These are phyloP conservation scores for Dendronephthya gigantea DNA, from an alignment of 64 coral and sea anemone species.

Conservation along the genomic window DNA sequence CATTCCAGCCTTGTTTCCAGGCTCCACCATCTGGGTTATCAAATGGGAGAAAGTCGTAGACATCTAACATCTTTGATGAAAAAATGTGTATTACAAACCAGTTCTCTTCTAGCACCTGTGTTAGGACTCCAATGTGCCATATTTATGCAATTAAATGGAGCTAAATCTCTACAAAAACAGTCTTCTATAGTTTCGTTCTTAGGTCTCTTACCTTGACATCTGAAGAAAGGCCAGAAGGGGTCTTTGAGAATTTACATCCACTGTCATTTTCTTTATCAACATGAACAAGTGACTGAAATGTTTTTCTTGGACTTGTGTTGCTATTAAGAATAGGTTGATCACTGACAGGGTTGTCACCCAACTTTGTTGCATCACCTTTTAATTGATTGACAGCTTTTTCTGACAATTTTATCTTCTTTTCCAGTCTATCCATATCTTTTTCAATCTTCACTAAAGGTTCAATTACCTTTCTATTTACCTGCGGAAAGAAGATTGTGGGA, in stretches of 20 bases:
- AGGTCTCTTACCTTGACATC: conserved; percentile 89
- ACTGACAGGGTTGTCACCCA: conserved; percentile 20
- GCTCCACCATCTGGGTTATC: conserved; percentile 80
- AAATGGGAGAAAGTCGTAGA: conserved; percentile 91
- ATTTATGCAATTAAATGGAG: no score
- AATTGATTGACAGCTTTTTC: conserved; percentile 64
- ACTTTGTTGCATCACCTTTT: conserved; percentile 40
- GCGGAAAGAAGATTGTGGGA: neutral
- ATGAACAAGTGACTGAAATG: neutral
- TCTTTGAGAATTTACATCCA: conserved; percentile 75
- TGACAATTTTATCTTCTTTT: conserved; percentile 59
- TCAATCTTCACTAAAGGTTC: conserved; percentile 65
- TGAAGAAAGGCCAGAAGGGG: conserved; percentile 59
- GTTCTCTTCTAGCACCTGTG: no score
- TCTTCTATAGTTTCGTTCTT: no score
- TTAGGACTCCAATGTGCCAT: no score
- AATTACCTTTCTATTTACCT: conserved; percentile 69
- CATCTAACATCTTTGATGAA: conserved; percentile 71
- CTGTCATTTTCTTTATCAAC: conserved; percentile 22
- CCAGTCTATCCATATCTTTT: conserved; percentile 53
- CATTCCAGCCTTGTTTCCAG: conserved; percentile 92
- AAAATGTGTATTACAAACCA: neutral
- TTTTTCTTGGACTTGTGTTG: neutral
- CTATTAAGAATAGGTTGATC: neutral
- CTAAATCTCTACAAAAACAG: no score